Conservation (phyloP, 1,140 invertebrate genomes). For the Plutomurus gul region DNA sequence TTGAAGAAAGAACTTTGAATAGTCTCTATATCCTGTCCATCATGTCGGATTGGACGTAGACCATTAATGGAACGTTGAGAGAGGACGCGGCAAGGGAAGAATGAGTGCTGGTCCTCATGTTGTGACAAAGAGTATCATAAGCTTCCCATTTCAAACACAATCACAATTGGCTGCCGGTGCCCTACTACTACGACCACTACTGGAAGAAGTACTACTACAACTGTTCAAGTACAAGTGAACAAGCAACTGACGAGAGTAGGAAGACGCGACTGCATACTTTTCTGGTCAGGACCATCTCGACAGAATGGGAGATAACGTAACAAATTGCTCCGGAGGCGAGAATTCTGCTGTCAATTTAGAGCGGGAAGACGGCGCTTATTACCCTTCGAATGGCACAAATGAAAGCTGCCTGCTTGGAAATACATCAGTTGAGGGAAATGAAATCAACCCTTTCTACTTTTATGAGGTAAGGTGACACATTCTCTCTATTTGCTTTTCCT, state of each 20-base stretch:
- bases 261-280: not conserved
- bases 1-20: too few species aligned
- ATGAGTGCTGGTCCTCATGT: not conserved
- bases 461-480: not conserved
- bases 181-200: not conserved
- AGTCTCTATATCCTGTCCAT: too few species aligned
- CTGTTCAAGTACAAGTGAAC: not conserved
- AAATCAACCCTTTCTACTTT: conserved; percentile 24
- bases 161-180: not conserved
- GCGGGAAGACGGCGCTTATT: not conserved
- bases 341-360: not conserved
- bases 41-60: too few species aligned
- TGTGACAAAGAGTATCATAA: conserved; percentile 21
- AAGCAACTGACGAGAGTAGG: not conserved
- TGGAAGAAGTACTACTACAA: not conserved
- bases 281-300: not conserved
- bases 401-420: not conserved
- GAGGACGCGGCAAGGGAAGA: not conserved
- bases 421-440: not conserved
- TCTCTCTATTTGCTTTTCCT: too few species aligned
- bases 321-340: not conserved
- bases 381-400: not conserved
- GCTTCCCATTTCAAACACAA: not conserved
- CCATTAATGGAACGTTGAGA: not conserved
- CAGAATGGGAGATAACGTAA: conserved; percentile 20